phyloP scores from a whole-genome alignment of 1,140 invertebrate species.

The Dendroctonus ponderosae region DNA sequence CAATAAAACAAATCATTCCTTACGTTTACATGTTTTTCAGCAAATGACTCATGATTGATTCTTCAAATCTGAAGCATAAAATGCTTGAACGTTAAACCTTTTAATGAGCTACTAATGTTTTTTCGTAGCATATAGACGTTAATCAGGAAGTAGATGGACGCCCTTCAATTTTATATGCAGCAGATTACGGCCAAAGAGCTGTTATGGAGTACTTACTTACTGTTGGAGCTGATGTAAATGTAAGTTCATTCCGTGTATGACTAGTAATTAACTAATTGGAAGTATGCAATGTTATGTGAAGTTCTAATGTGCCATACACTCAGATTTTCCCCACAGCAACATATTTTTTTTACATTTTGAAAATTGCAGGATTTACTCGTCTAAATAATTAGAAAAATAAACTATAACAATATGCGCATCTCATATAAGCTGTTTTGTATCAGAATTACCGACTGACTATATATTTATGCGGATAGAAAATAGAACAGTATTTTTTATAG shows the following conservation, averaged over 20 bases:
- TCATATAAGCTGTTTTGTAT: too few species aligned
- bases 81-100: constrained; percentile 23
- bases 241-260: constrained; percentile 56
- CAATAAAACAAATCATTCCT: not conserved
- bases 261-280: too few species aligned
- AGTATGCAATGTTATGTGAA: too few species aligned
- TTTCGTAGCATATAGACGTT: constrained; percentile 74
- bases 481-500: too few species aligned
- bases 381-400: too few species aligned
- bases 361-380: too few species aligned
- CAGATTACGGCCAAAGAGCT: constrained; percentile 91
- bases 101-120: constrained; percentile 1
- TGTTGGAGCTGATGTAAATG: constrained; percentile 90
- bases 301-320: too few species aligned
- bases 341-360: too few species aligned
- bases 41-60: not conserved
- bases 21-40: not conserved
- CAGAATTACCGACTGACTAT: too few species aligned
- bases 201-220: constrained; percentile 86
- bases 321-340: too few species aligned
- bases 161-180: constrained; percentile 85
- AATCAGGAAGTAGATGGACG: constrained; percentile 84
- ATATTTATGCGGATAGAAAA: too few species aligned
- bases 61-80: constrained; percentile 5
- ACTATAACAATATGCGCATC: too few species aligned